These are phyloP conservation scores for Chrysotoxum bicinctum DNA, from an alignment of 2,888 invertebrate genomes.

Conservation along the genomic window DNA sequence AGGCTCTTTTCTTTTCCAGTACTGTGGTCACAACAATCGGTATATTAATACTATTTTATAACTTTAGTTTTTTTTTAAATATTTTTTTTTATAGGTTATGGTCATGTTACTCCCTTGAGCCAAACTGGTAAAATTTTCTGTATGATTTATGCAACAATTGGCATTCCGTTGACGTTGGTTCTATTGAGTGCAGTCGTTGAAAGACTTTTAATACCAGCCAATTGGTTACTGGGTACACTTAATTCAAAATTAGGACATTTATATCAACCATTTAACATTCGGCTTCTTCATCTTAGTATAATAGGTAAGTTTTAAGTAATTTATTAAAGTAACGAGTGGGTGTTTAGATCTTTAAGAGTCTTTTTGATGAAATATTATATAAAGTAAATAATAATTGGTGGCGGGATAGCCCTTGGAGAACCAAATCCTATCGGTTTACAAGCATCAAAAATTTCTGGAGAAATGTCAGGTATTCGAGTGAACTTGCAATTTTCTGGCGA, in stretches of 20 bases:
- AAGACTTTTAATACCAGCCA: constrained; percentile 88
- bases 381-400: no score
- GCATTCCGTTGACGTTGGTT: constrained; percentile 93
- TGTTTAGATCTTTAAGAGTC: no score
- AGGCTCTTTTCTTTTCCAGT: constrained; percentile 93
- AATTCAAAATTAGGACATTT: constrained; percentile 88
- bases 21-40: constrained; percentile 95
- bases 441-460: no score
- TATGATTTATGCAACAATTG: constrained; percentile 91
- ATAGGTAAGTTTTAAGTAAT: constrained; percentile 83
- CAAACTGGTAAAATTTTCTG: constrained; percentile 94
- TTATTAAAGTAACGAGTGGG: background rate
- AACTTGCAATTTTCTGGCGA: no score
- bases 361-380: no score
- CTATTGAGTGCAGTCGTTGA: constrained; percentile 92
- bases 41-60: constrained; percentile 77
- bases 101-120: constrained; percentile 93
- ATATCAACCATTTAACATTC: constrained; percentile 88
- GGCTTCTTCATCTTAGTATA: constrained; percentile 88
- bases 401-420: no score
- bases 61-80: background rate
- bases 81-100: constrained; percentile 87
- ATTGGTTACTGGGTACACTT: constrained; percentile 85
- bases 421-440: no score
- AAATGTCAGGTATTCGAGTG: no score